These are phyloP conservation scores for Ormyrus rosae DNA, from an alignment of 2,888 invertebrate genomes.

Conservation along the genomic window DNA sequence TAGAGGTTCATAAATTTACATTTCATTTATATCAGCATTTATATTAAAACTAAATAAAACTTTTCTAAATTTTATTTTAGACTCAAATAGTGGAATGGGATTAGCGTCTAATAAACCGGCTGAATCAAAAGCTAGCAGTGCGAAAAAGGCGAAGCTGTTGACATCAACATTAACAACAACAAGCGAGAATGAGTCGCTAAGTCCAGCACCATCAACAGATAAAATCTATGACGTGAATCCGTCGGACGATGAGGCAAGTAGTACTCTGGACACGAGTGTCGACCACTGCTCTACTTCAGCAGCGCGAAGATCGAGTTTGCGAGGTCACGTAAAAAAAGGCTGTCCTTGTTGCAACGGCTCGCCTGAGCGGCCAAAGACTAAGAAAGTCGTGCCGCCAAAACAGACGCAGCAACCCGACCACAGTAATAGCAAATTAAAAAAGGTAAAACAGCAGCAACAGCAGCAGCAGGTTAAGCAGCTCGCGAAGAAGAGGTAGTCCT, in stretches of 20 bases:
- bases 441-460: slow-evolving; percentile 22
- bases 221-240: slow-evolving; percentile 48
- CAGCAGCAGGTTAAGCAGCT: slow-evolving; percentile 65
- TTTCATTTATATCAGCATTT: neutral
- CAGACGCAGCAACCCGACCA: slow-evolving; percentile 13
- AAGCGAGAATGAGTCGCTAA: slow-evolving; percentile 67
- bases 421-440: slow-evolving; percentile 21
- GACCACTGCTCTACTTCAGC: slow-evolving; percentile 52
- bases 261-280: neutral
- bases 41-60: neutral
- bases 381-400: slow-evolving; percentile 15
- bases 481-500: slow-evolving; percentile 75
- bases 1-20: slow-evolving; percentile 17
- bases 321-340: slow-evolving; percentile 80
- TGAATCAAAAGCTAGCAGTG: neutral
- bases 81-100: slow-evolving; percentile 10
- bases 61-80: slow-evolving; percentile 15
- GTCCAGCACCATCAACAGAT: slow-evolving; percentile 63
- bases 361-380: slow-evolving; percentile 78
- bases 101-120: slow-evolving; percentile 8
- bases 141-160: slow-evolving; percentile 22
- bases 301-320: slow-evolving; percentile 74
- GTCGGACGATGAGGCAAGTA: slow-evolving; percentile 69
- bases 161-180: slow-evolving; percentile 59
- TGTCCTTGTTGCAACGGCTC: slow-evolving; percentile 81